Evolutionary conservation across 2,113 vertebrate species (phyloP).

Genomic region (Oryzias woworae): DNA sequence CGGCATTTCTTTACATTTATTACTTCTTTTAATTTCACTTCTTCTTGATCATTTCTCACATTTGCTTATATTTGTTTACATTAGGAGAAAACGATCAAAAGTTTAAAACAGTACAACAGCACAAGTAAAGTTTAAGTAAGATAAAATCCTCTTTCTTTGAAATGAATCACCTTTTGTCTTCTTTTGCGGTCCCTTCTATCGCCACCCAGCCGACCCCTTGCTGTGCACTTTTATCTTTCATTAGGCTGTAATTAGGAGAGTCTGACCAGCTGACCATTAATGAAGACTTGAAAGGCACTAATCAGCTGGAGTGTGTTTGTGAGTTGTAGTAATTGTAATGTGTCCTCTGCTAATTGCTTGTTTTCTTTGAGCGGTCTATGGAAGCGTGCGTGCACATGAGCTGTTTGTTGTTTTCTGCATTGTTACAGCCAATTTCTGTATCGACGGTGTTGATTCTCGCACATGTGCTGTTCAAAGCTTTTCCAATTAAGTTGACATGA

Average conservation of each 20-base stretch:
- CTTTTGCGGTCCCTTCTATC: slow-evolving; percentile 10
- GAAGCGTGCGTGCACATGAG: neutral
- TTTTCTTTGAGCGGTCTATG: slow-evolving; percentile 1
- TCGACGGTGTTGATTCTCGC: slow-evolving; percentile 8
- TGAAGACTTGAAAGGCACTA: slow-evolving; percentile 47
- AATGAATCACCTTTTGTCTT: slow-evolving; percentile 8
- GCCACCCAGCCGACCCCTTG: neutral
- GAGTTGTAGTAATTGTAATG: slow-evolving; percentile 18
- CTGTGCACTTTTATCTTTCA: slow-evolving; percentile 49
- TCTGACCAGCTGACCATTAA: slow-evolving; percentile 54
- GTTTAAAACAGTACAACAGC: neutral
- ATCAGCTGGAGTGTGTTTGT: slow-evolving; percentile 51
- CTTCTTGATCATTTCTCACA: too few species aligned
- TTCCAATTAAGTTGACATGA: neutral
- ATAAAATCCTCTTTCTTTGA: slow-evolving; percentile 9
- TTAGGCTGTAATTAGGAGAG: slow-evolving; percentile 55
- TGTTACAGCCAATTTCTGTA: neutral
- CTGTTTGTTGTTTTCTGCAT: neutral
- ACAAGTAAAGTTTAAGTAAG: slow-evolving; percentile 18
- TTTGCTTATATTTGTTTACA: slow-evolving; percentile 4
- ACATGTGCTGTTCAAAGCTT: slow-evolving; percentile 13
- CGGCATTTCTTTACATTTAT: slow-evolving; percentile 10
- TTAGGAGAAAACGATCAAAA: neutral
- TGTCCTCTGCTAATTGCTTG: slow-evolving; percentile 31
- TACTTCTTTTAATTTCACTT: slow-evolving; percentile 19